Evolutionary conservation across 2,113 vertebrate species (phyloP).

Genomic region (Polypterus bichir): DNA sequence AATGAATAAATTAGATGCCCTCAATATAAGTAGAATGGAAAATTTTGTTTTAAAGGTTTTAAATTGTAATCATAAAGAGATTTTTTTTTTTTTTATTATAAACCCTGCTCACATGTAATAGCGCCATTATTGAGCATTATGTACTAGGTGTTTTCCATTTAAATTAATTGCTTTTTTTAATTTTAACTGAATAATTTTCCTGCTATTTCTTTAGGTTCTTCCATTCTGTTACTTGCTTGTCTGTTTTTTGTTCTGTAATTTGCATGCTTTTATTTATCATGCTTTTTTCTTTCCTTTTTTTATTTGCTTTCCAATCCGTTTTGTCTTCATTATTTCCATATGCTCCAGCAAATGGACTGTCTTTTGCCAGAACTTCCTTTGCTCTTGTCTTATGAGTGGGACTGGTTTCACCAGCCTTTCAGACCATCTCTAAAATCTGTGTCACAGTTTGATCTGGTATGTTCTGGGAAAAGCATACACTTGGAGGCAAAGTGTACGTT

Average conservation of each 20-base stretch:
- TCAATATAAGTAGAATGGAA: no score
- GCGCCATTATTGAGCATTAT: no score
- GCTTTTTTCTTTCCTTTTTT: conserved; percentile 29
- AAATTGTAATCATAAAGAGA: no score
- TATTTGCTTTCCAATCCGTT: conserved; percentile 25
- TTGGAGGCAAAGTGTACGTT: conserved; percentile 13
- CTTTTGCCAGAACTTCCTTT: conserved; percentile 68
- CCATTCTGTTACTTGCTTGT: conserved; percentile 22
- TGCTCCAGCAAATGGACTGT: conserved; percentile 63
- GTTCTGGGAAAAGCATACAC: conserved; percentile 34
- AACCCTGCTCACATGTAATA: no score
- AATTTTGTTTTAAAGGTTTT: no score
- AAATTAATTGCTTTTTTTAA: no score
- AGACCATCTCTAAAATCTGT: conserved; percentile 72
- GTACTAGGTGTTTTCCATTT: no score
- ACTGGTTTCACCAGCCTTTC: conserved; percentile 73
- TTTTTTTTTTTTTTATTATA: no score
- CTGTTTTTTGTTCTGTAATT: conserved; percentile 8
- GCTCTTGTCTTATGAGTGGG: conserved; percentile 73
- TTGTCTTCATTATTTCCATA: conserved; percentile 4
- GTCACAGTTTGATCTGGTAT: conserved; percentile 69
- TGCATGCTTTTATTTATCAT: conserved; percentile 24
- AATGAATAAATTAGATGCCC: no score
- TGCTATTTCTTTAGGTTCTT: conserved; percentile 17
- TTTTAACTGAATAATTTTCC: no score